Conservation (phyloP, 2,113 vertebrate genomes). For the Haliaeetus leucogaster region DNA sequence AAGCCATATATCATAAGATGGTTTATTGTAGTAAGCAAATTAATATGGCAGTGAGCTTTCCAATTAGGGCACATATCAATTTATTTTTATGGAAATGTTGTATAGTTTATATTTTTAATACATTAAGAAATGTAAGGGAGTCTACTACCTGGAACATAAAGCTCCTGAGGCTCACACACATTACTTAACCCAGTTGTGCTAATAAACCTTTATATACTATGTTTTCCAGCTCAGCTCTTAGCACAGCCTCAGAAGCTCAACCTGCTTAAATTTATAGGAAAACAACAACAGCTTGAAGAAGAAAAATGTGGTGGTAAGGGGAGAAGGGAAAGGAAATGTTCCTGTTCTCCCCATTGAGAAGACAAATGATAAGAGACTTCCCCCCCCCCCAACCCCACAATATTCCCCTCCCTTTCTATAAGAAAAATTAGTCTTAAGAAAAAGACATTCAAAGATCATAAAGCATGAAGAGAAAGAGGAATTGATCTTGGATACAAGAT, state of each 20-base stretch:
- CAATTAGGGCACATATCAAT: constrained; percentile 55
- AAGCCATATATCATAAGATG: background rate
- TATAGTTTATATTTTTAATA: constrained; percentile 56
- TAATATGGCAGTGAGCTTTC: constrained; percentile 53
- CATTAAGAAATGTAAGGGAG: constrained; percentile 47
- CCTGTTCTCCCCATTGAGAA: constrained; percentile 2
- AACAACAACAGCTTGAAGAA: constrained; percentile 52
- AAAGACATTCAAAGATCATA: constrained; percentile 62
- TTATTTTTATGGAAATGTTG: constrained; percentile 56
- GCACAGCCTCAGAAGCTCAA: constrained; percentile 43
- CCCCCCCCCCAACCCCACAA: background rate
- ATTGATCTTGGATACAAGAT: constrained; percentile 65
- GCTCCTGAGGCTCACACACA: constrained; percentile 28
- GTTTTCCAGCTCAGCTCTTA: constrained; percentile 54
- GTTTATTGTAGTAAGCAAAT: constrained; percentile 62
- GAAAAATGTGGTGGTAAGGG: constrained; percentile 23
- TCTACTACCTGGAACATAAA: constrained; percentile 38
- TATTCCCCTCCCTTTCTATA: background rate
- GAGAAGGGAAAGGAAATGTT: background rate
- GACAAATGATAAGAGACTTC: constrained; percentile 20
- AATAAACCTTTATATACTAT: constrained; percentile 65
- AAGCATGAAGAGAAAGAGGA: constrained; percentile 61
- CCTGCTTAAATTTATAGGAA: constrained; percentile 63
- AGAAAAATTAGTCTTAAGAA: constrained; percentile 50
- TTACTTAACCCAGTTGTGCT: constrained; percentile 68